Percentiles rank a stretch among this genome's conserved stretches.
Evolutionary conservation across 2,888 invertebrate species (phyloP).

Genomic region (Brachypalpus laphriformis): DNA sequence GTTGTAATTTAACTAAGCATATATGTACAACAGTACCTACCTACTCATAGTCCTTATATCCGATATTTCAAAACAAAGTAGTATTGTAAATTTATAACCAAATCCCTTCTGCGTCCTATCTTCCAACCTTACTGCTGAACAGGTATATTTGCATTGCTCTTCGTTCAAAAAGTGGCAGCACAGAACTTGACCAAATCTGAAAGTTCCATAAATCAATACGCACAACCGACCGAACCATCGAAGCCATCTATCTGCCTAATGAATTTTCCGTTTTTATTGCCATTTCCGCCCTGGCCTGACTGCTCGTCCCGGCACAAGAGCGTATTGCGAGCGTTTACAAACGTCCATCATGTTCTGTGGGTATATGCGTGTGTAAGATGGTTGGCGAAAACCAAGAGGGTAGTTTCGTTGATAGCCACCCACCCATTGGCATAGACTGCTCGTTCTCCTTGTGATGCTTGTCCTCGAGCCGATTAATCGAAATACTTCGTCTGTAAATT

Average conservation of each 20-base stretch:
- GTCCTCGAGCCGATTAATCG: conserved; percentile 75
- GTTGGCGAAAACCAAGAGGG: conserved; percentile 47
- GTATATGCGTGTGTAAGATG: conserved; percentile 2
- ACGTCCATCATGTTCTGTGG: conserved; percentile 50
- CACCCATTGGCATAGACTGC: conserved; percentile 25
- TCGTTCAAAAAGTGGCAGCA: background rate
- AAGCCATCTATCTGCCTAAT: conserved; percentile 56
- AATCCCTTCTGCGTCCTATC: background rate
- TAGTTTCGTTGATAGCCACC: conserved; percentile 32
- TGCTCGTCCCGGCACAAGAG: conserved; percentile 1
- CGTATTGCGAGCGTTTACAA: conserved; percentile 13
- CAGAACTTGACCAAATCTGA: conserved; percentile 62
- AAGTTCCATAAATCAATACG: conserved; percentile 71
- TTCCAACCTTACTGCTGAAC: no score
- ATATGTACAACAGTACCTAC: no score
- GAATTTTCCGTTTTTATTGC: conserved; percentile 73
- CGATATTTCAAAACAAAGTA: no score
- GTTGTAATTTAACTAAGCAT: no score
- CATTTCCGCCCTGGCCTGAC: conserved; percentile 50
- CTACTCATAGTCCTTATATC: no score
- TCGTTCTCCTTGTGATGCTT: conserved; percentile 43
- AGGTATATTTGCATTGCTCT: conserved; percentile 53
- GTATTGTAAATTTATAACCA: background rate
- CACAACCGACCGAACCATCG: conserved; percentile 32
- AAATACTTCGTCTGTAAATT: conserved; percentile 76